Base-by-base conservation (phyloP, 92 coral and sea anemone genomes). In the Epizoanthus scotinus region DNA sequence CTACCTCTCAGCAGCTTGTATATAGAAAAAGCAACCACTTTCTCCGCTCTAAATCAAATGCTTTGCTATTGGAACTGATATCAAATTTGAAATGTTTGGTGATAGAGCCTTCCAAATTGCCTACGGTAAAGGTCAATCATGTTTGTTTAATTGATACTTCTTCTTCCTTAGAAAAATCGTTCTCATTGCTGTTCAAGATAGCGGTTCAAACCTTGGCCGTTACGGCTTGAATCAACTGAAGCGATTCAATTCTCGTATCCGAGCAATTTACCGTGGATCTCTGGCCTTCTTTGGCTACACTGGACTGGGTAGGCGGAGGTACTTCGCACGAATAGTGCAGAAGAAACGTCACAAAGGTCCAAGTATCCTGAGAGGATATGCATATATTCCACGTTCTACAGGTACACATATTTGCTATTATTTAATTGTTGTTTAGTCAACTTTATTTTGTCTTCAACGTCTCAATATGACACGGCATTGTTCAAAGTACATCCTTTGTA, bases 131-230 rank as follows among this genome's bases (percentile, higher is more conserved):
- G 4, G 40, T 0, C 40, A 6, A 34, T 34, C 40, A 34, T 34
- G 12, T 7, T 12, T 31, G 28, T 29, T 9, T n/a, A 27, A 27
- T 17, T 21, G 28, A 28, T 34, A n/a, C 0, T 27, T 27, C 15
- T 10, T 29, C 3, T 9, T 65, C 57, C 57, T 56, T 28, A 73
- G 78, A 40, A 73, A 73, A 73, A 83, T 91, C 24, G 89, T 91
- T 19, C 70, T 88, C 26, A 74, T 91, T 18, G 85, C 91, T 25
- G 84, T 88, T 19, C 73, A 85, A 19, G 91, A 91, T 3, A 40
- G 49, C 28, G 90, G 87, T 3, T 58, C 75, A 50, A 28, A 27
- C 3, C 81, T 65, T 64, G 84, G 83, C 12, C 38, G 31, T 6
- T 60, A 63, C 2, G 91, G 91, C 3, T 71, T 65, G 1, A 44